Base-by-base conservation (phyloP, 2,113 vertebrate species). In the Manacus vitellinus region DNA sequence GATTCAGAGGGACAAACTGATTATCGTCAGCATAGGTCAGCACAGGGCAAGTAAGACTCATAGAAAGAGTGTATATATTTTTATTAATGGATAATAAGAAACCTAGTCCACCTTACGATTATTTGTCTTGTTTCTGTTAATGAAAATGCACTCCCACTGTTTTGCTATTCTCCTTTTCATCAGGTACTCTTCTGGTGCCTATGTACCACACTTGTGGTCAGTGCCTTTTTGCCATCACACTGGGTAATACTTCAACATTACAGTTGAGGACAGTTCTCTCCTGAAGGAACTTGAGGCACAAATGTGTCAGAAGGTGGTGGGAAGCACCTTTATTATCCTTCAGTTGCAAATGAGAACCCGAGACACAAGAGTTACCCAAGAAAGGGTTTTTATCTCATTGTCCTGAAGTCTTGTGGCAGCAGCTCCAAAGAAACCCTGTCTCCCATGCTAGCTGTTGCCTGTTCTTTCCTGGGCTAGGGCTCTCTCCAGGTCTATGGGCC, bases 401-500 rank as follows among this genome's bases (percentile, higher is more conserved):
- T 67, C 12, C 52, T 67, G 39, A 63, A 24, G 23, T 81, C 8
- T 39, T 1, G 0, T 37, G 25, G 20, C 35, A 71, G 63, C 27
- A 80, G 23, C 17, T 85, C 39, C 22, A 37, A 52, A 1, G 2
- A 76, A 44, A 5, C 12, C 11, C 12, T 52, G 20, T 27, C 27
- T 85, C 63, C 46, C 1, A 0, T 30, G 24, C 2, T 23, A 73
- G 24, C 4, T 3, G 1, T 37, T 85, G 19, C 8, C 17, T 72
- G 85, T 63, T 17, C 27, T 85, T 70, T 44, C 19, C 14, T 22
- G 6, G 20, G 22, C 9, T 27, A 46, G 13, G 6, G 14, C 27
- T 81, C 12, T 5, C 8, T 77, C 4, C 11, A 24, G 8, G 4
- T 49, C 33, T 14, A 3, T 1, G 3, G 23, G 10, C 13, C 31